A percentile compares a stretch with the other conserved stretches of the same genome.
Conservation (phyloP, 2,888 invertebrate species). For the Spatulosminthurus flaviceps region DNA sequence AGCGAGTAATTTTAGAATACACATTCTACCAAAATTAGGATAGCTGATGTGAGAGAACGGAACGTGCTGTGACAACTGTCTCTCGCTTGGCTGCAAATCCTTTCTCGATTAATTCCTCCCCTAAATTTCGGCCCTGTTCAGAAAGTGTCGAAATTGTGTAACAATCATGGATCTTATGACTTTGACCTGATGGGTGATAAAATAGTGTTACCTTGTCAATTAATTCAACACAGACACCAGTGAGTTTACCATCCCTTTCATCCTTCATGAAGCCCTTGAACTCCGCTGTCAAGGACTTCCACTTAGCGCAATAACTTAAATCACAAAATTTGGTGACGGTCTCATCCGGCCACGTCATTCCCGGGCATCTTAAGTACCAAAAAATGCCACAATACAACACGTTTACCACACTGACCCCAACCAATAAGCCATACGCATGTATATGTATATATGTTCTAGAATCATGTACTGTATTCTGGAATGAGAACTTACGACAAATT, state of each 20-base stretch:
- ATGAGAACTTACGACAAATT: constrained; percentile 58
- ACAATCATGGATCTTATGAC: not conserved
- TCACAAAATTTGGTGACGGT: constrained; percentile 66
- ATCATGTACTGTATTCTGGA: no score
- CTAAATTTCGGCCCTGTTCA: constrained; percentile 72
- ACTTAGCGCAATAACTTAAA: constrained; percentile 70
- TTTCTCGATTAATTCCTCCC: constrained; percentile 71
- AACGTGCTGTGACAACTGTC: not conserved
- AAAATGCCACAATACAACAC: no score
- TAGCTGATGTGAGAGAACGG: no score
- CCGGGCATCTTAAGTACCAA: constrained; percentile 52
- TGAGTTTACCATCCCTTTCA: constrained; percentile 69
- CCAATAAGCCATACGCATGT: no score
- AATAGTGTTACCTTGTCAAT: constrained; percentile 70
- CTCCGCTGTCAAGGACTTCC: constrained; percentile 81
- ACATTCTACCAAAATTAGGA: no score
- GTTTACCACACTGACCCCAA: no score
- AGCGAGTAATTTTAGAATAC: no score
- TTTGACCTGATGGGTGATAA: not conserved
- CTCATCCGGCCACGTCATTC: constrained; percentile 65
- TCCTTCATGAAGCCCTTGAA: constrained; percentile 75
- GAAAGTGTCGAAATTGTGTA: not conserved
- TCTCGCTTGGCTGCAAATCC: constrained; percentile 69
- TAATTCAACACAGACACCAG: constrained; percentile 74
- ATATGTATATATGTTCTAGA: no score